Evolutionary conservation across 2,113 vertebrate genomes (phyloP), one percentile per base, ranked within the genome.

Genomic region (Peromyscus polionotus): DNA sequence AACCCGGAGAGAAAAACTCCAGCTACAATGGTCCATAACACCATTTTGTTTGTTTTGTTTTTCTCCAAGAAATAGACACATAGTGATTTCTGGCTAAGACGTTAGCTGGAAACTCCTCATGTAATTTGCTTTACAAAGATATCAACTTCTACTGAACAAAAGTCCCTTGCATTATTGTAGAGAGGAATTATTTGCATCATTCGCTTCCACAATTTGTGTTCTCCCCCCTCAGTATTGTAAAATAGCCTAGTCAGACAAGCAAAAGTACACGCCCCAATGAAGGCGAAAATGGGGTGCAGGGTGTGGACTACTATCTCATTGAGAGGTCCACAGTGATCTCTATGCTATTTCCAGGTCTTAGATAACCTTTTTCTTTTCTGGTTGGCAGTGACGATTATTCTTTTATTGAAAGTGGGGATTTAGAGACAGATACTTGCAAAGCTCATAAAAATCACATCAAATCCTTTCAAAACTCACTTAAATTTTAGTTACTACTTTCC

Each of bases 71-170:
- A 68, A 90, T 48, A 14, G 28, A n/a, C 9, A 59, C 39, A 20
- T 75, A 90, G 5, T 68, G 42, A 59, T 24, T 91, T 87, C 81
- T 86, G 61, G 14, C 67, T 33, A 75, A 19, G 72, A 7, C 54
- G 45, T 20, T 4, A 77, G 33, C 59, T 65, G n/a, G 33, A 70
- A 61, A 93, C 36, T 65, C 36, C 28, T 96, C 61, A 77, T 8
- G 88, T 42, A 97, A 75, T 90, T 72, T 70, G 9, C 63, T 54
- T 76, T 90, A 28, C 14, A 24, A 79, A 80, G 31, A 88, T 93
- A 86, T 93, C 48, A 84, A 51, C 86, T 68, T 83, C 83, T 80
- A 65, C 67, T 80, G n/a, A 65, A 72, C 11, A 84, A 73, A 91
- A 96, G 57, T 54, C 67, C 7, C 77, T 87, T 90, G 24, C 31